phyloP scores from a whole-genome alignment of 1,140 invertebrate genomes.

The Anastrepha obliqua region DNA sequence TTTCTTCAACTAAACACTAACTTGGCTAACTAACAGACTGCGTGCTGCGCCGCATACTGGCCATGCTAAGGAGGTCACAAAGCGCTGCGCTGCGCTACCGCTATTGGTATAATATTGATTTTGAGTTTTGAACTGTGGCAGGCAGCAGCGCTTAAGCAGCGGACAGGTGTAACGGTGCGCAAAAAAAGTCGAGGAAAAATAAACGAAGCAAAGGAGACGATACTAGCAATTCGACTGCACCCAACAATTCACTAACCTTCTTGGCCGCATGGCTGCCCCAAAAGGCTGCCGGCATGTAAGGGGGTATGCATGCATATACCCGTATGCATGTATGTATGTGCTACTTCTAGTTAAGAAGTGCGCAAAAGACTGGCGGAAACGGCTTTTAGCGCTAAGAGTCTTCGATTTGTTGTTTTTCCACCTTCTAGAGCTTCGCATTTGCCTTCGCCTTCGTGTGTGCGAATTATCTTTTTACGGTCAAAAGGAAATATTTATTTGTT shows the following conservation, averaged over 20 bases:
- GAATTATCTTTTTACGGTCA: constrained; percentile 36
- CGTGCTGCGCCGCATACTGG: background rate
- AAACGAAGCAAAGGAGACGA: background rate
- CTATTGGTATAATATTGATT: constrained; percentile 62
- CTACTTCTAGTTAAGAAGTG: background rate
- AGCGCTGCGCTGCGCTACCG: background rate
- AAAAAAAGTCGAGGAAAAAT: background rate
- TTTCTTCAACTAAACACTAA: constrained; percentile 15
- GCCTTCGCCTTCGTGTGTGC: constrained; percentile 23
- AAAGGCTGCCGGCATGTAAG: background rate
- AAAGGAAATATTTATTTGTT: constrained; percentile 46
- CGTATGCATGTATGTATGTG: too few relatives aligned
- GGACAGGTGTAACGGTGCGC: constrained; percentile 31
- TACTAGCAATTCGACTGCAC: background rate
- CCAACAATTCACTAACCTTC: constrained; percentile 15
- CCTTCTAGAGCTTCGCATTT: background rate
- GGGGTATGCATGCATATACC: too few relatives aligned
- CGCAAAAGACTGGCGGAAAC: constrained; percentile 10
- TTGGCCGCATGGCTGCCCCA: background rate
- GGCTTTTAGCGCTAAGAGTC: constrained; percentile 39
- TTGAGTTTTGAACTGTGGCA: background rate
- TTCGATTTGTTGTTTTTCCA: constrained; percentile 44
- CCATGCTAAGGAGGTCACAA: constrained; percentile 42
- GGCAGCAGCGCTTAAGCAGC: background rate
- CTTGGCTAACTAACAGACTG: constrained; percentile 47